Conservation (phyloP, 1,140 invertebrate species). For the Microplitis demolitor region DNA sequence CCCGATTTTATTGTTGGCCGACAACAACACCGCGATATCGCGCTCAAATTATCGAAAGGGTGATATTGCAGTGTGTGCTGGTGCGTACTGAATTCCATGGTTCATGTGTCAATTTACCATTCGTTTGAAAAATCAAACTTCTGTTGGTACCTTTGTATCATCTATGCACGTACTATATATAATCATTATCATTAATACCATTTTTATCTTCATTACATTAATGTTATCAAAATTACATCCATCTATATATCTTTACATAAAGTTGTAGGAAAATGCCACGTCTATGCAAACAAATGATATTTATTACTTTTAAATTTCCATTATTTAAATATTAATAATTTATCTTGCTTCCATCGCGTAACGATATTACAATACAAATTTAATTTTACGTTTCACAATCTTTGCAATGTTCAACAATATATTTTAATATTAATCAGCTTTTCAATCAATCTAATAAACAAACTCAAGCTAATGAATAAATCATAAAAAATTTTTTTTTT, state of each 20-base stretch:
- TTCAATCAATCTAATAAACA: neutral
- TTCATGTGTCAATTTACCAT: conserved; percentile 27
- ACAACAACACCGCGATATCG: conserved; percentile 24
- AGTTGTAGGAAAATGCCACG: no score
- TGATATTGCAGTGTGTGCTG: conserved; percentile 8
- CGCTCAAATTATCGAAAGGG: conserved; percentile 25
- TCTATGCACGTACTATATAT: neutral
- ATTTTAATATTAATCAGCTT: neutral
- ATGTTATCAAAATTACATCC: no score
- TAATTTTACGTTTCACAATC: no score
- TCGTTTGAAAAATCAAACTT: conserved; percentile 24
- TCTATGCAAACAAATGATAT: no score
- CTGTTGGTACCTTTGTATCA: neutral
- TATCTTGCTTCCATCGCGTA: no score
- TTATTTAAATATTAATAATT: no score
- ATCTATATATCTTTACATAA: no score
- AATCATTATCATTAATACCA: no score
- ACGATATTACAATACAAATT: no score
- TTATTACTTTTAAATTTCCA: no score
- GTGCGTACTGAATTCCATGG: conserved; percentile 23
- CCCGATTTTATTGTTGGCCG: conserved; percentile 30
- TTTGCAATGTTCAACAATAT: neutral
- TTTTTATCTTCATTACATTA: no score
- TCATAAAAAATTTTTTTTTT: no score
- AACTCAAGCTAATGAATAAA: neutral